phyloP scores from a whole-genome alignment of 2,888 invertebrate genomes.

The Metacarcinus magister region DNA sequence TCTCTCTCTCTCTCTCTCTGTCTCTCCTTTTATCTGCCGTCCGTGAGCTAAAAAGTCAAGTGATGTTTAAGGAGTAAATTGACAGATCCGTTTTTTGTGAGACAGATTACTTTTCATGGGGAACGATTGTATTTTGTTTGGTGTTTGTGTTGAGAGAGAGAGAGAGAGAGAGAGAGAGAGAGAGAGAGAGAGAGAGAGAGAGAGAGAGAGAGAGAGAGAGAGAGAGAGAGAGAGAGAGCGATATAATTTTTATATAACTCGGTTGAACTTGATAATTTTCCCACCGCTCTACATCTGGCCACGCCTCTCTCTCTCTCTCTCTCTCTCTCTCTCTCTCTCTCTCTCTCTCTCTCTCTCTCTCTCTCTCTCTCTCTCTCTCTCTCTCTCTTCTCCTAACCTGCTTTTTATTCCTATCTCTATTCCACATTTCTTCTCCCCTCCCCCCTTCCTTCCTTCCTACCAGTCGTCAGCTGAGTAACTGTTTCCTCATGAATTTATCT shows the following conservation, averaged over 20 bases:
- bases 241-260: not conserved
- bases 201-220: conserved; percentile 39
- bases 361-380: not conserved
- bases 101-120: not conserved
- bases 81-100: not conserved
- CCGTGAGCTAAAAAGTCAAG: not conserved
- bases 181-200: conserved; percentile 9
- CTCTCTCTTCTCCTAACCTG: not conserved
- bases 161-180: not conserved
- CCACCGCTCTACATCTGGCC: not conserved
- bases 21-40: not conserved
- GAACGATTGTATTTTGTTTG: not conserved
- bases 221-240: not conserved
- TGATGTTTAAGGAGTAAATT: not conserved
- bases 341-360: too few relatives aligned
- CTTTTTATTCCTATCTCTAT: not conserved
- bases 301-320: conserved; percentile 17
- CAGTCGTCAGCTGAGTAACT: not conserved
- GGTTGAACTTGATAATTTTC: not conserved
- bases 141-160: not conserved
- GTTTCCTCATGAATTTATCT: not conserved
- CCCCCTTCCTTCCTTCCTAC: not conserved
- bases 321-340: not conserved
- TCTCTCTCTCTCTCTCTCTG: conserved; percentile 40
- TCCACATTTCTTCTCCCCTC: not conserved